Evolutionary conservation across 2,113 vertebrate genomes (phyloP), one percentile per base, ranked within the genome.

Genomic region (Thunnus thynnus): DNA sequence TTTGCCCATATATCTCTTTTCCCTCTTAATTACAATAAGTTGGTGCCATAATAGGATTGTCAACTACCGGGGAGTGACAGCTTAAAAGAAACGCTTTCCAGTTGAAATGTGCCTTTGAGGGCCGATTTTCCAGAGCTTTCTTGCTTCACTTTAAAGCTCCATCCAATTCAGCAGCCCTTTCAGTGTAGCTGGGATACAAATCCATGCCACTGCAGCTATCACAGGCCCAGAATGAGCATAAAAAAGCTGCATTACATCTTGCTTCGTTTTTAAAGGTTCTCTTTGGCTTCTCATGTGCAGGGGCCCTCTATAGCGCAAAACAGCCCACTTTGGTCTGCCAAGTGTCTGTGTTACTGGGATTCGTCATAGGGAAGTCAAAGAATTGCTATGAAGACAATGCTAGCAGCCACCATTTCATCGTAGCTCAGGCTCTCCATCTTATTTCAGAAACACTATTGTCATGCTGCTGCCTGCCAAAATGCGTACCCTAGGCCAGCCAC

Each of bases 101-200:
- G 93, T 93, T 92, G 89, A 95, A 94, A 94, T 94, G 90, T 95
- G 94, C 94, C 94, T 94, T 94, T 94, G 91, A 95, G 94, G 92
- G 67, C 86, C 87, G 92, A 95, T 96, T 96, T 95, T 95, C 93
- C 94, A 95, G 92, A 91, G 95, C 92, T 95, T 95, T 95, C 89
- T 91, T 93, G 92, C 92, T 95, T 93, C 93, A 94, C 94, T 95
- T 95, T 95, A 92, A 96, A 94, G 93, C 93, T 93, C 87, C 91
- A 94, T 95, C 94, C 95, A 94, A 95, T 95, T 94, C 91, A 89
- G 86, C 83, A 56, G 89, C 80, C 93, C 91, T 95, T 95, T 96
- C 93, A 96, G 90, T 94, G 94, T 94, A 94, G 93, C 94, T 85
- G 91, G 94, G 94, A 95, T 93, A 95, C 94, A 95, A 95, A 95